These are phyloP conservation scores for Tetranychus piercei DNA, from an alignment of 2,888 invertebrate species.

Conservation along the genomic window DNA sequence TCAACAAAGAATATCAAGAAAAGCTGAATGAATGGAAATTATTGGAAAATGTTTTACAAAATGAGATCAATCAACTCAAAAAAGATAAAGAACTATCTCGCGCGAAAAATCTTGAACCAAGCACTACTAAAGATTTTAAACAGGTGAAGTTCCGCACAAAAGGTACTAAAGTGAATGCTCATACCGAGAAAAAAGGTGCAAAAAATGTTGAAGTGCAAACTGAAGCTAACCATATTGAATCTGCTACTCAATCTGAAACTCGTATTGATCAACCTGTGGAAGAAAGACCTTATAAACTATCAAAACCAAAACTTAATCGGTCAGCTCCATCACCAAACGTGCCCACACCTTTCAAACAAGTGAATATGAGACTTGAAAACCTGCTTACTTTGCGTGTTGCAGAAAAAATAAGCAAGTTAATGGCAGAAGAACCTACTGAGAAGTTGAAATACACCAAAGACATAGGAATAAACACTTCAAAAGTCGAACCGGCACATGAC, in stretches of 20 bases:
- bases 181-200: neutral
- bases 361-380: neutral
- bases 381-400: neutral
- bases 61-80: neutral
- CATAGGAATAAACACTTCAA: neutral
- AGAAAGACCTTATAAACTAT: neutral
- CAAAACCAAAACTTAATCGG: neutral
- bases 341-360: neutral
- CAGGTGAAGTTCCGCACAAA: neutral
- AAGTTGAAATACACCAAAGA: neutral
- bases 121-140: neutral
- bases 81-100: neutral
- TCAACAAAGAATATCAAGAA: neutral
- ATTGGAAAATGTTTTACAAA: neutral
- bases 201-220: neutral
- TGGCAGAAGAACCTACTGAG: neutral
- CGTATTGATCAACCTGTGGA: neutral
- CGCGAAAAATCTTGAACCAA: neutral
- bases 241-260: neutral
- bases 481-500: neutral
- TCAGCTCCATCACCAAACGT: neutral
- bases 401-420: neutral
- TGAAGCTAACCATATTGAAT: neutral
- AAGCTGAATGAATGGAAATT: neutral
- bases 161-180: neutral